Percentiles rank a stretch among this genome's conserved stretches.
Conservation (phyloP, 2,113 vertebrate genomes). For the Apaloderma vittatum region DNA sequence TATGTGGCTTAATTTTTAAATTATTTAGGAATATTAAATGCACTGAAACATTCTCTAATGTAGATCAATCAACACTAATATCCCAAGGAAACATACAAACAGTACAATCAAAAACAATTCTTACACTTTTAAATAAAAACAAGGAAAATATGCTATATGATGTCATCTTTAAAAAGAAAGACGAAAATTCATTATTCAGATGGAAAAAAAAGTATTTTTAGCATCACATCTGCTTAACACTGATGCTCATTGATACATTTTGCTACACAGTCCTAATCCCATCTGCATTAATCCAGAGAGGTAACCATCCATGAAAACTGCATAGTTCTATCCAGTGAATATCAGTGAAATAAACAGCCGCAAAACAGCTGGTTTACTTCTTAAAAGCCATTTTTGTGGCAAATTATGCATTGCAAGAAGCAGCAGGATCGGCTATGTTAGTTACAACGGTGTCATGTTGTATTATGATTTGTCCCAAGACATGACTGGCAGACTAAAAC, state of each 20-base stretch:
- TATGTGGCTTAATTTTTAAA: conserved; percentile 25
- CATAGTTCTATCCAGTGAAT: neutral
- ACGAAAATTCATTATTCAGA: neutral
- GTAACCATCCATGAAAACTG: neutral
- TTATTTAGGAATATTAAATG: neutral
- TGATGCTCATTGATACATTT: neutral
- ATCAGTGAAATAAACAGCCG: neutral
- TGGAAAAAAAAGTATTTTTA: neutral
- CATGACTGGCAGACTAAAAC: neutral
- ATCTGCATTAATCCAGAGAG: neutral
- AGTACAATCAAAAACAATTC: neutral
- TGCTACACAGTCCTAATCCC: neutral
- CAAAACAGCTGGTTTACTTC: neutral
- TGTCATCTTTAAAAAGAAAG: neutral
- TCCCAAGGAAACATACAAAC: neutral
- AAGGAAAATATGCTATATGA: neutral
- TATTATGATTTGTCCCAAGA: neutral
- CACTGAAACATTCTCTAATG: neutral
- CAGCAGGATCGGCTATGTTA: neutral
- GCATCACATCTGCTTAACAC: neutral
- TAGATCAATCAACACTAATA: neutral
- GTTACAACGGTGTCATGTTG: neutral
- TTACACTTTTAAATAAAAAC: neutral
- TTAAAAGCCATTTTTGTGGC: neutral
- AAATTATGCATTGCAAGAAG: neutral